Evolutionary conservation across 35 echinoderm and acorn worm species (phyloP).

Genomic region (Amphiura filiformis): DNA sequence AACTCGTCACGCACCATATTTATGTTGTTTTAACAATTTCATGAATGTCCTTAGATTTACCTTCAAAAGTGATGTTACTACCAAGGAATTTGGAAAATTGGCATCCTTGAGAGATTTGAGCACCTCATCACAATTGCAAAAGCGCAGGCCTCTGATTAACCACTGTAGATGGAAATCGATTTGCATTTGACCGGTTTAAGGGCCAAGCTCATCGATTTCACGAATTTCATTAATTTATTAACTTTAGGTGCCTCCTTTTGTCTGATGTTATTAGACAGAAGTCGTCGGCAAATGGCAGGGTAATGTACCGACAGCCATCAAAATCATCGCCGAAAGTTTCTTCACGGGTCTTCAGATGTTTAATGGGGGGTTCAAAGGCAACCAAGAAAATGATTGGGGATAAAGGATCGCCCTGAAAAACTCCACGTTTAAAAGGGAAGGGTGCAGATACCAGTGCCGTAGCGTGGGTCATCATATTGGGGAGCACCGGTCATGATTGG

Average conservation of each 20-base stretch:
- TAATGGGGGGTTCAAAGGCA: conserved; percentile 16
- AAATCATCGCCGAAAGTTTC: conserved; percentile 17
- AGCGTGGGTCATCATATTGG: too few species aligned
- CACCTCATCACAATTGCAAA: not conserved
- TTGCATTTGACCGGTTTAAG: conserved; percentile 37
- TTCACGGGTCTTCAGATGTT: conserved; percentile 20
- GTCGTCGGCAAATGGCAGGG: too few species aligned
- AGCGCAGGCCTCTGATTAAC: conserved; percentile 5
- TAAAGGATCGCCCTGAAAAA: conserved; percentile 50
- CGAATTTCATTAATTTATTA: not conserved
- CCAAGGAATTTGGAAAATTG: not conserved
- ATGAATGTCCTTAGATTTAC: too few species aligned
- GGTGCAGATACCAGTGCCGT: conserved; percentile 10
- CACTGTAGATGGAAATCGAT: not conserved
- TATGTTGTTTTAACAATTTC: too few species aligned
- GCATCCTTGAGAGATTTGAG: not conserved
- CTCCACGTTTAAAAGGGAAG: conserved; percentile 37
- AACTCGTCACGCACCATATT: too few species aligned
- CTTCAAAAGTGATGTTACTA: too few species aligned
- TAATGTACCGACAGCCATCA: conserved; percentile 35
- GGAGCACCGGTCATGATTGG: too few species aligned
- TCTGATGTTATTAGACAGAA: conserved; percentile 36
- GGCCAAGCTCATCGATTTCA: not conserved
- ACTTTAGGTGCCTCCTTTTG: conserved; percentile 5
- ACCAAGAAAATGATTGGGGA: conserved; percentile 45